These are phyloP conservation scores for Malurus melanocephalus DNA, from an alignment of 2,113 vertebrate genomes.

Conservation along the genomic window DNA sequence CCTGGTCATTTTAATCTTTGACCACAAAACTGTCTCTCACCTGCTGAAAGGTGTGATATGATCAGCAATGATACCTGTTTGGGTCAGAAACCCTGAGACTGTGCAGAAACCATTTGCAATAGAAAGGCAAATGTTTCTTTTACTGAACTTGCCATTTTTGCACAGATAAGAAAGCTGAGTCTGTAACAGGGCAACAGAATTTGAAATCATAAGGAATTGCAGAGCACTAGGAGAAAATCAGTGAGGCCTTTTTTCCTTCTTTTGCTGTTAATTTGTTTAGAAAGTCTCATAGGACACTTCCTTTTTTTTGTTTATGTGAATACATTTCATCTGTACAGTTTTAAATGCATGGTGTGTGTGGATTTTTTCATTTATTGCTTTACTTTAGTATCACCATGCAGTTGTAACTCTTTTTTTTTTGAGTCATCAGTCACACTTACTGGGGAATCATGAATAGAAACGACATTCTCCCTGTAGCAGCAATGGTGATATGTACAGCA, in stretches of 20 bases:
- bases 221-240: background rate
- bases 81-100: background rate
- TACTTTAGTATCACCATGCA: background rate
- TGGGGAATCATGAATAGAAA: accelerated
- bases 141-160: background rate
- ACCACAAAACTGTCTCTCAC: background rate
- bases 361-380: background rate
- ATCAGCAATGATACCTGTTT: background rate
- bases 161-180: background rate
- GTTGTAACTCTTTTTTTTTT: background rate
- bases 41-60: background rate
- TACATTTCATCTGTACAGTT: background rate
- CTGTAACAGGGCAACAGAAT: background rate
- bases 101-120: background rate
- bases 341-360: background rate
- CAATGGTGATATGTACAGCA: background rate
- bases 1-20: background rate
- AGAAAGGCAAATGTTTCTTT: background rate
- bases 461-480: background rate
- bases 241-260: background rate
- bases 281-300: background rate
- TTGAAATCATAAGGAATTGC: background rate
- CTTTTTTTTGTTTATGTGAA: background rate
- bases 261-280: background rate
- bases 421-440: background rate